Conservation (phyloP, 1,140 invertebrate genomes). For the Trachymyrmex cornetzi region DNA sequence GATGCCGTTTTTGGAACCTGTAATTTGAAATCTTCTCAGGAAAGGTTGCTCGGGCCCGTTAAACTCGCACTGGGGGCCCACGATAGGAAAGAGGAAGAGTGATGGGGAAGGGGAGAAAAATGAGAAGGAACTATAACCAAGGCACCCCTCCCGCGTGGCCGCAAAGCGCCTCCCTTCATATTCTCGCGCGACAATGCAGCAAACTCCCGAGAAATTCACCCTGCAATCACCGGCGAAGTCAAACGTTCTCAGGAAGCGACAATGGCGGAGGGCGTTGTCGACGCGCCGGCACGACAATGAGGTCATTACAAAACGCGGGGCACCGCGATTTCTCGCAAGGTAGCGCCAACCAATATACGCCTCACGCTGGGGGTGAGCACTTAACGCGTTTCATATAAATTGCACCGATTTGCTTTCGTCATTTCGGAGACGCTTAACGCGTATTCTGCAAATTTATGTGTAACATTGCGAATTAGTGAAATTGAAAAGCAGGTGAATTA, state of each 20-base stretch:
- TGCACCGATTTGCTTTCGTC: slow-evolving; percentile 12
- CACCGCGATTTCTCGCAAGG: slow-evolving; percentile 50
- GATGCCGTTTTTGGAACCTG: slow-evolving; percentile 75
- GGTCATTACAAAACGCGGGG: slow-evolving; percentile 60
- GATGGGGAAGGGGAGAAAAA: neutral
- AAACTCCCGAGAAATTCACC: slow-evolving; percentile 86
- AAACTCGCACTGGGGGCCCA: slow-evolving; percentile 11
- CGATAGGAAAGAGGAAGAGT: slow-evolving; percentile 21
- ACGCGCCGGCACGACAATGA: slow-evolving; percentile 55
- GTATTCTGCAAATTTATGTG: neutral
- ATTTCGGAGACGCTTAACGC: neutral
- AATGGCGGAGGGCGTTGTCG: slow-evolving; percentile 60
- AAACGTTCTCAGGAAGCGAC: slow-evolving; percentile 84
- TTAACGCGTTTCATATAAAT: slow-evolving; percentile 21
- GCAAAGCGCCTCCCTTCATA: slow-evolving; percentile 83
- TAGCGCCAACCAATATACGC: slow-evolving; percentile 32
- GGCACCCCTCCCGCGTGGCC: slow-evolving; percentile 78
- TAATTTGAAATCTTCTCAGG: slow-evolving; percentile 86
- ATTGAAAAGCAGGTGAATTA: neutral
- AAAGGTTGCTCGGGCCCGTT: slow-evolving; percentile 61
- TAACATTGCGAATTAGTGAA: neutral
- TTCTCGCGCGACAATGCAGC: slow-evolving; percentile 84
- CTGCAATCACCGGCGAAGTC: slow-evolving; percentile 85
- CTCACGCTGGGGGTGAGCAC: neutral
- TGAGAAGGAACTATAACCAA: slow-evolving; percentile 59